phyloP scores from a whole-genome alignment of 2,113 vertebrate species.

The Hemicordylus capensis region DNA sequence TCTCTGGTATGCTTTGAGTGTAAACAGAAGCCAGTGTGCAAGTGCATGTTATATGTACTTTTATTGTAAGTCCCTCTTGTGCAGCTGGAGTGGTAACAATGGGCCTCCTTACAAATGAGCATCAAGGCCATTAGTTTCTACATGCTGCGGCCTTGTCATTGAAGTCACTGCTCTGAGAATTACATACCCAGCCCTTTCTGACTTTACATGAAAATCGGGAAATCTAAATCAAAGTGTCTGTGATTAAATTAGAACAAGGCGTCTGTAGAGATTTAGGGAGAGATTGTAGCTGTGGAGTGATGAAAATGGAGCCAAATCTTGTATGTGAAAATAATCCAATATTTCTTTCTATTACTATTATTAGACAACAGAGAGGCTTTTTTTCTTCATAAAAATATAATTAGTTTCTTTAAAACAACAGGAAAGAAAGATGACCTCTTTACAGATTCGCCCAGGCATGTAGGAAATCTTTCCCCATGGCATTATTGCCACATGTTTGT shows the following conservation, averaged over 20 bases:
- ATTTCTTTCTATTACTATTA: not conserved
- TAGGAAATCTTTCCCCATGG: no score
- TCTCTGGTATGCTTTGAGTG: not conserved
- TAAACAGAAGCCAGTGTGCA: not conserved
- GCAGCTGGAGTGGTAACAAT: not conserved
- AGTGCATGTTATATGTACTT: not conserved
- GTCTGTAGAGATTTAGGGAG: not conserved
- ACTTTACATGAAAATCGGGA: slow-evolving; percentile 15
- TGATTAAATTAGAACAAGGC: slow-evolving; percentile 19
- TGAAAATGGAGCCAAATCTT: not conserved
- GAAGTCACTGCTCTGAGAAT: slow-evolving; percentile 17
- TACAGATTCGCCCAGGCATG: not conserved
- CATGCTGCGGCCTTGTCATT: slow-evolving; percentile 15
- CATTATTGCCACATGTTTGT: not conserved
- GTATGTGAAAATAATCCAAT: not conserved
- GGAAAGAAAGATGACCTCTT: not conserved
- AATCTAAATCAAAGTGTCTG: slow-evolving; percentile 21
- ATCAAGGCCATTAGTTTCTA: slow-evolving; percentile 14
- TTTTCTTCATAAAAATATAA: not conserved
- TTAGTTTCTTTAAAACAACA: not conserved
- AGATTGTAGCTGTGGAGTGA: not conserved
- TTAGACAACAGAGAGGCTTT: not conserved
- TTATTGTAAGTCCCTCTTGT: not conserved
- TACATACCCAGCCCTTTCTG: not conserved
- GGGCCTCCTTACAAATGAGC: not conserved